These are phyloP conservation scores for Neostethus bicornis DNA, from an alignment of 2,797 vertebrate genomes.

Conservation along the genomic window DNA sequence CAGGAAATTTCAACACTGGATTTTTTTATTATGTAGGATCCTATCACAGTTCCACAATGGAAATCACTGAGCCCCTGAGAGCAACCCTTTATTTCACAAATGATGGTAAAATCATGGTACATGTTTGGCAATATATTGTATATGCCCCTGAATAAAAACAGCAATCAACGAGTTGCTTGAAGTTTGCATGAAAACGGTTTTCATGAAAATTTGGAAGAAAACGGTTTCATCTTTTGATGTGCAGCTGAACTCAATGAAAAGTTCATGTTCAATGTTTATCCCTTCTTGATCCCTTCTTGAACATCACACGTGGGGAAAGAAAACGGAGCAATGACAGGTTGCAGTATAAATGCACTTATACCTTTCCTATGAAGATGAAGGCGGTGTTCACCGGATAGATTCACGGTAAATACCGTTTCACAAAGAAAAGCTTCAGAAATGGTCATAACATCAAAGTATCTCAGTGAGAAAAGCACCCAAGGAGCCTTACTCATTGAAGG, in stretches of 20 bases:
- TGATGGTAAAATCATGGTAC: no score
- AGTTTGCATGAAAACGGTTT: no score
- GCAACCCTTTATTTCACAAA: no score
- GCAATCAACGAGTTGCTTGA: no score
- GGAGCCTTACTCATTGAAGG: neutral
- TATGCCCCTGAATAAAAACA: no score
- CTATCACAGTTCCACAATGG: no score
- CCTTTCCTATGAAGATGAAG: constrained; percentile 8
- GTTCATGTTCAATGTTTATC: neutral
- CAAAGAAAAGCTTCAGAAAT: neutral
- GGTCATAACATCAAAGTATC: neutral
- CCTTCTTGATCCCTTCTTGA: constrained; percentile 15
- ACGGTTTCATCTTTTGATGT: no score
- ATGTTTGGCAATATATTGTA: no score
- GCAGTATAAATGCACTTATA: constrained; percentile 8
- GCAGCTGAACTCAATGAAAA: neutral
- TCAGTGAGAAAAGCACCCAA: neutral
- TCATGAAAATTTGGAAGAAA: no score
- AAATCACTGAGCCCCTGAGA: no score
- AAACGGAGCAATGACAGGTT: constrained; percentile 13
- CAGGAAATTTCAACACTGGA: no score
- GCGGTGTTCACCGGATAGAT: constrained; percentile 22
- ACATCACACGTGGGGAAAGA: neutral
- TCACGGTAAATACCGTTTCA: neutral
- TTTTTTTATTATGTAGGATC: no score